A percentile compares a stretch with the other conserved stretches of the same genome.
These are phyloP conservation scores for Eupithecia pulchellata DNA, from an alignment of 2,888 invertebrate genomes.

Conservation along the genomic window DNA sequence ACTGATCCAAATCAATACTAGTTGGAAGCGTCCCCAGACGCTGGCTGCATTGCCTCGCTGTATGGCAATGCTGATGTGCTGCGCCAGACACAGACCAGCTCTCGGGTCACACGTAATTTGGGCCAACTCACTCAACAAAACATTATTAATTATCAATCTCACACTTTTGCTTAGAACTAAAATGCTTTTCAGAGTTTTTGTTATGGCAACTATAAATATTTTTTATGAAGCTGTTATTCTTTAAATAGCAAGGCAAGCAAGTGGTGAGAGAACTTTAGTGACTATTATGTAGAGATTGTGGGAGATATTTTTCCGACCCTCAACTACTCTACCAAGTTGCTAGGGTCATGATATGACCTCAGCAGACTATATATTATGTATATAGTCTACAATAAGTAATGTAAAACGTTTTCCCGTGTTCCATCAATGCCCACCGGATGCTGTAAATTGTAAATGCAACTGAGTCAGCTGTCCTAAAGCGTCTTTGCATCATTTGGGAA, in stretches of 20 bases:
- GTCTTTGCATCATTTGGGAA: conserved; percentile 23
- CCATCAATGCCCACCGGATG: background rate
- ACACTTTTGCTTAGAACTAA: background rate
- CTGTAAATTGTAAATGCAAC: background rate
- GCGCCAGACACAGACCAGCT: too few species aligned
- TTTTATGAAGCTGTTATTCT: background rate
- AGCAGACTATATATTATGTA: too few species aligned
- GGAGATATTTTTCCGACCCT: too few species aligned
- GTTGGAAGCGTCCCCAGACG: too few species aligned
- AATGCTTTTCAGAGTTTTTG: background rate
- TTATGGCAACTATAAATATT: background rate
- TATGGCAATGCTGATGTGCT: too few species aligned
- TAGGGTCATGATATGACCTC: too few species aligned
- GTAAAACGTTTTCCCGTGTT: background rate
- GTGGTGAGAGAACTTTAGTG: background rate
- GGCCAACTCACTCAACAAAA: too few species aligned
- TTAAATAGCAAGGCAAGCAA: background rate
- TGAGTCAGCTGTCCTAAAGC: conserved; percentile 11
- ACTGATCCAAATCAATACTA: too few species aligned
- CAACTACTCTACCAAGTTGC: too few species aligned
- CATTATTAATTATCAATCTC: too few species aligned
- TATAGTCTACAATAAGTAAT: background rate
- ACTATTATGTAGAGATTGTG: background rate
- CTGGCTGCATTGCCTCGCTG: too few species aligned
- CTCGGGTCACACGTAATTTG: too few species aligned